Conservation (phyloP, 2,113 vertebrate species). For the Xyliphius kryptos region DNA sequence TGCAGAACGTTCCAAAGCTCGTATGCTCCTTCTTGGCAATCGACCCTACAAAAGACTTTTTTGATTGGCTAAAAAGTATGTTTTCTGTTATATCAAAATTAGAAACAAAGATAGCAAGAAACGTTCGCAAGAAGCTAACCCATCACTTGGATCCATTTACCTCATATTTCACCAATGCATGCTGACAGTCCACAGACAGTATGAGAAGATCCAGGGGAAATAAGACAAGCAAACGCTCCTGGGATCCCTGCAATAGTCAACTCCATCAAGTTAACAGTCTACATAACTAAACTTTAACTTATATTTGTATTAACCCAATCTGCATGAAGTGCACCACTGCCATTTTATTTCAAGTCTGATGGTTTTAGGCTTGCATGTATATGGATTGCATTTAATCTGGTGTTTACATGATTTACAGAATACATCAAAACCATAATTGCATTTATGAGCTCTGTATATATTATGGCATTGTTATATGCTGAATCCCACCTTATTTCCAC, state of each 20-base stretch:
- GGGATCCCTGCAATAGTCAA: conserved; percentile 54
- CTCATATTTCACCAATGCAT: conserved; percentile 63
- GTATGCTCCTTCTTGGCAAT: conserved; percentile 63
- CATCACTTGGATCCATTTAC: conserved; percentile 46
- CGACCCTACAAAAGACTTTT: conserved; percentile 60
- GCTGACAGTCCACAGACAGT: conserved; percentile 64
- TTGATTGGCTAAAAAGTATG: neutral
- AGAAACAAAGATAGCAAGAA: too few relatives aligned
- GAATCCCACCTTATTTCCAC: too few relatives aligned
- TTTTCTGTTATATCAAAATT: too few relatives aligned
- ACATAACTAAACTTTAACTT: neutral
- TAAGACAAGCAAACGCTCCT: conserved; percentile 65
- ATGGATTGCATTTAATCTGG: too few relatives aligned
- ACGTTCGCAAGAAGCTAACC: too few relatives aligned
- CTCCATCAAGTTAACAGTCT: neutral
- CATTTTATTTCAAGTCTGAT: too few relatives aligned
- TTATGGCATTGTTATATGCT: too few relatives aligned
- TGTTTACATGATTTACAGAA: too few relatives aligned
- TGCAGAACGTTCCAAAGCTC: conserved; percentile 60
- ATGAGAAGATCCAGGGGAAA: conserved; percentile 72
- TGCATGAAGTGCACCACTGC: neutral
- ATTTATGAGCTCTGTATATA: too few relatives aligned
- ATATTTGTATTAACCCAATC: neutral
- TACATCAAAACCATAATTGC: too few relatives aligned
- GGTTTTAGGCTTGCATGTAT: too few relatives aligned